A percentile compares a stretch with the other conserved stretches of the same genome.
Evolutionary conservation across 2,797 vertebrate genomes (phyloP).

Genomic region (Chrosomus eos): DNA sequence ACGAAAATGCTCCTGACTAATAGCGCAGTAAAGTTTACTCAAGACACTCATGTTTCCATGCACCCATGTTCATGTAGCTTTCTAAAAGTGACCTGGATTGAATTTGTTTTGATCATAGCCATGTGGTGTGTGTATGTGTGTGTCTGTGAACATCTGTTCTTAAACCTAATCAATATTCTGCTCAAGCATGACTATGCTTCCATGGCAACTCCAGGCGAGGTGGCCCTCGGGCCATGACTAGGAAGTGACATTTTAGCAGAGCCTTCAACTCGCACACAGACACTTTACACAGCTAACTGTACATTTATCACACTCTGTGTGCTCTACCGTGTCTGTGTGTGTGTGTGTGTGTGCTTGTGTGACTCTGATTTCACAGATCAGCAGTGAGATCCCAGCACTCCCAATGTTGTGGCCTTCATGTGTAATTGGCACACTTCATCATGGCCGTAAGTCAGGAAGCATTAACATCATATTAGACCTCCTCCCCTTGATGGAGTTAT

Average conservation of each 20-base stretch:
- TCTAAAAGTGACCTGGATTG: neutral
- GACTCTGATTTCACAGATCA: conserved; percentile 70
- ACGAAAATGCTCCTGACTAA: too few species aligned
- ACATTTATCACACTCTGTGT: conserved; percentile 3
- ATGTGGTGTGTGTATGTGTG: conserved; percentile 50
- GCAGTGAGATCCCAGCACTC: conserved; percentile 71
- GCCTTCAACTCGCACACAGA: conserved; percentile 1
- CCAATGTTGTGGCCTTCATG: conserved; percentile 78
- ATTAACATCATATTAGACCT: conserved; percentile 66
- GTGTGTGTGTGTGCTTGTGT: conserved; percentile 5
- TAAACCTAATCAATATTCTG: conserved; percentile 77
- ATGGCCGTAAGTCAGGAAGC: conserved; percentile 69
- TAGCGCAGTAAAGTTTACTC: too few species aligned
- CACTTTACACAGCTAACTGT: conserved; percentile 2
- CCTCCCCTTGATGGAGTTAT: conserved; percentile 45
- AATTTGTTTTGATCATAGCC: neutral
- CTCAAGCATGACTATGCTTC: conserved; percentile 75
- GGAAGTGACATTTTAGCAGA: conserved; percentile 42
- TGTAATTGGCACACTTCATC: conserved; percentile 78
- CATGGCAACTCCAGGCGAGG: conserved; percentile 67
- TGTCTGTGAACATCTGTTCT: conserved; percentile 69
- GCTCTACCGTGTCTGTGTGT: neutral
- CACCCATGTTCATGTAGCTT: neutral
- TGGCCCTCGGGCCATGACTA: neutral
- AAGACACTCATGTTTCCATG: neutral